Conservation (phyloP, 2,888 invertebrate species). For the Heliconius ismenius region DNA sequence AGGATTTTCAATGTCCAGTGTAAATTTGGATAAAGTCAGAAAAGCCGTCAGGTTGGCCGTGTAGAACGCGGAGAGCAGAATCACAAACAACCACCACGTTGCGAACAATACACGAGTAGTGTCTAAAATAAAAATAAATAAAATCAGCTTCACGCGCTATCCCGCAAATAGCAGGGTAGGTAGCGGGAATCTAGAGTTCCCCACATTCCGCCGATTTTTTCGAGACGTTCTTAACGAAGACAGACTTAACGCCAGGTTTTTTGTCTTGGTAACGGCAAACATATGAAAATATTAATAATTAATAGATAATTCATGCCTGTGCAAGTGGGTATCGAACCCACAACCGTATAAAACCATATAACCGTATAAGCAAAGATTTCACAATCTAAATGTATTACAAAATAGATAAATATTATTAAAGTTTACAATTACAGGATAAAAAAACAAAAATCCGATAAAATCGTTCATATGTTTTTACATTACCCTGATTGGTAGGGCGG, state of each 20-base stretch:
- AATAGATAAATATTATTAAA: background rate
- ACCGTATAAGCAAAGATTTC: no score
- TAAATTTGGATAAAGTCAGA: slow-evolving; percentile 91
- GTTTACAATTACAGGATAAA: background rate
- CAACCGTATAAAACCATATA: no score
- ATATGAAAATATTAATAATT: no score
- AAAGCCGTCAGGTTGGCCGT: slow-evolving; percentile 95
- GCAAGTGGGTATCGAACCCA: no score
- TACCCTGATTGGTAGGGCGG: slow-evolving; percentile 49
- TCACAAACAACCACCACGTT: slow-evolving; percentile 96
- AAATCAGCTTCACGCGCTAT: no score
- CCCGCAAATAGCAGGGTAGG: no score
- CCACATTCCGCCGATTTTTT: no score
- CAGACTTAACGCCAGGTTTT: no score
- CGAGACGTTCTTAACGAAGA: no score
- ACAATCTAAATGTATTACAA: background rate
- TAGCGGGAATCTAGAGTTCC: no score
- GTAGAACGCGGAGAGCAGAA: slow-evolving; percentile 93
- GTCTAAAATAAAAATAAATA: slow-evolving; percentile 78
- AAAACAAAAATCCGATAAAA: slow-evolving; percentile 33
- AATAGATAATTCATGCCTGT: no score
- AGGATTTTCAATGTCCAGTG: slow-evolving; percentile 87
- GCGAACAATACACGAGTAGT: slow-evolving; percentile 91
- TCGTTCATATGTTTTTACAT: slow-evolving; percentile 35
- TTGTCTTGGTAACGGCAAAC: no score